Evolutionary conservation across 2,797 vertebrate species (phyloP).

Genomic region (Alectoris magna): DNA sequence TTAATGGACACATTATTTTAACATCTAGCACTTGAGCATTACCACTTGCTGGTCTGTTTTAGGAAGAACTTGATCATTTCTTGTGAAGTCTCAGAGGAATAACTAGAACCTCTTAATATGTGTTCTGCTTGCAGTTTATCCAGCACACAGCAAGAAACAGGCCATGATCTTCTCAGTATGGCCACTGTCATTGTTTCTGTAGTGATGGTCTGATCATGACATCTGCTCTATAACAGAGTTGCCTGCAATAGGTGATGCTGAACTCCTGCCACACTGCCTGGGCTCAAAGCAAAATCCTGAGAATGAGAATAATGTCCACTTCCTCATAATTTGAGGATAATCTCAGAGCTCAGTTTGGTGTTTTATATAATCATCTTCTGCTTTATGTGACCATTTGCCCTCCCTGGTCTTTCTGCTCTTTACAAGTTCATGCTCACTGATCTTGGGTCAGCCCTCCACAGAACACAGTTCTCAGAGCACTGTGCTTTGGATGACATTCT

Average conservation of each 20-base stretch:
- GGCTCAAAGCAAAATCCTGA: not conserved
- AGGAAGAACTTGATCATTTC: not conserved
- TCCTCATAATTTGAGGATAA: not conserved
- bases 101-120: not conserved
- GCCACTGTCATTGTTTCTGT: not conserved
- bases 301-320: not conserved
- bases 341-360: not conserved
- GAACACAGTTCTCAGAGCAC: not conserved
- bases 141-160: not conserved
- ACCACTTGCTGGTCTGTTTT: not conserved
- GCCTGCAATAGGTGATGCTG: fast-evolving
- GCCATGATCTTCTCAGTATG: not conserved
- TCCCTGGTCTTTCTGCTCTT: not conserved
- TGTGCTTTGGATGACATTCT: conserved; percentile 56
- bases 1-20: not conserved
- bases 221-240: not conserved
- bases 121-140: not conserved
- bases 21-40: not conserved
- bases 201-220: not conserved
- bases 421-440: not conserved
- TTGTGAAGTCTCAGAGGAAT: not conserved
- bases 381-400: not conserved
- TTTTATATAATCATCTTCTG: not conserved
- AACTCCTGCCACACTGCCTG: not conserved
- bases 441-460: not conserved